phyloP scores from a whole-genome alignment of 1,140 invertebrate species.

The Whitmania pigra region DNA sequence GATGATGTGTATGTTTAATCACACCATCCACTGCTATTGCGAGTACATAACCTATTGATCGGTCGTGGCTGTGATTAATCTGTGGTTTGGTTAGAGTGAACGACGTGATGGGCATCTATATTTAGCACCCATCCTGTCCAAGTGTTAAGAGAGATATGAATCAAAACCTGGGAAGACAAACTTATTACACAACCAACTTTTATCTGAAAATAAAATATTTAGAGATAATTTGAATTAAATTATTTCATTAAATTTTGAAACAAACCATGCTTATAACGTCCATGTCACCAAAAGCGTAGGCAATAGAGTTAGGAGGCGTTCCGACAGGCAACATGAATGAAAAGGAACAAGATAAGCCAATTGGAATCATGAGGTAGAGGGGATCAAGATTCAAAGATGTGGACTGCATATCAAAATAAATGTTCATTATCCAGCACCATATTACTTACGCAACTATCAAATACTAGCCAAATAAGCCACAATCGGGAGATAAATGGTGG shows the following conservation, averaged over 20 bases:
- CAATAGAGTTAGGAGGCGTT: conserved; percentile 80
- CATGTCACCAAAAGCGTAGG: conserved; percentile 47
- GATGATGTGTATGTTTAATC: no score
- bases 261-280: conserved; percentile 34
- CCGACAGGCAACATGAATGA: conserved; percentile 61
- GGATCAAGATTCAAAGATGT: conserved; percentile 51
- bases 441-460: not conserved
- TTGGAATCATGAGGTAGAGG: conserved; percentile 67
- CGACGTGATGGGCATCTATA: no score
- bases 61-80: no score
- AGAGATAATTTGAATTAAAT: no score
- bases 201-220: no score
- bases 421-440: not conserved
- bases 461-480: conserved; percentile 52
- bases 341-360: conserved; percentile 62
- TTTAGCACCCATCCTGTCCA: no score
- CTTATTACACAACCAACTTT: no score
- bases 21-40: no score
- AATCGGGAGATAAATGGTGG: conserved; percentile 69
- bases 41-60: no score
- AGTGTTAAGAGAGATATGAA: no score
- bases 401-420: conserved; percentile 35
- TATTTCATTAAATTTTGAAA: conserved; percentile 7
- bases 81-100: no score
- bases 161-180: no score